phyloP scores from a whole-genome alignment of 2,113 vertebrate species.

The Pedionomus torquatus region DNA sequence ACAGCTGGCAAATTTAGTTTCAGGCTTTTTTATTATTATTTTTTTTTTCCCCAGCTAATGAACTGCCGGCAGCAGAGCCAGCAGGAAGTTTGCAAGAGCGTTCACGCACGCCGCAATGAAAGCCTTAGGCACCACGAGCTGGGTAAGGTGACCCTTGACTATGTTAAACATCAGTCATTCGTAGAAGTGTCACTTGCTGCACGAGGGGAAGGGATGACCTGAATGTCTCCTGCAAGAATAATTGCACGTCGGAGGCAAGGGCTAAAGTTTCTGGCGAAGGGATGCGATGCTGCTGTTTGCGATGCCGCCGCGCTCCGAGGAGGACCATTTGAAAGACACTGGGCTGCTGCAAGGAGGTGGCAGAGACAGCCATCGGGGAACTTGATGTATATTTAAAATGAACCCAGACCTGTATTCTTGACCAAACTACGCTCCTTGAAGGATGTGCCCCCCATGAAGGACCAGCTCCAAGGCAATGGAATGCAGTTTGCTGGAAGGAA shows the following conservation, averaged over 20 bases:
- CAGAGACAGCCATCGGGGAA: background rate
- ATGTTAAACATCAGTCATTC: background rate
- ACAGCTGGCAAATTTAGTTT: background rate
- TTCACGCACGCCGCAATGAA: rapidly evolving
- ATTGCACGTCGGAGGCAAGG: background rate
- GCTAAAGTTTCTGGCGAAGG: background rate
- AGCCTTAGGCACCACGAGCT: background rate
- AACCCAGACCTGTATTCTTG: background rate
- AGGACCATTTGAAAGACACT: rapidly evolving
- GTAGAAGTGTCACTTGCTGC: background rate
- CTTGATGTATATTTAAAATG: background rate
- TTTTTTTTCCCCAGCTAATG: background rate
- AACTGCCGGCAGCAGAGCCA: background rate
- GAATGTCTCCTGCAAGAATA: conserved; percentile 15
- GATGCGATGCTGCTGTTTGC: background rate
- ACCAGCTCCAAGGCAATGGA: background rate
- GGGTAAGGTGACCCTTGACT: conserved; percentile 3
- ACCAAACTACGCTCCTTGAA: background rate
- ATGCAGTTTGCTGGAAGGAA: background rate
- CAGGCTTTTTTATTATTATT: background rate
- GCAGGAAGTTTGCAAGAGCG: background rate
- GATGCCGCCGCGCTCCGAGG: background rate
- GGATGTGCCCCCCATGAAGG: background rate
- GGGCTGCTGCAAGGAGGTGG: background rate
- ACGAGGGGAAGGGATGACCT: background rate